Conservation (phyloP, 1,140 invertebrate genomes). For the Platyura marginata region DNA sequence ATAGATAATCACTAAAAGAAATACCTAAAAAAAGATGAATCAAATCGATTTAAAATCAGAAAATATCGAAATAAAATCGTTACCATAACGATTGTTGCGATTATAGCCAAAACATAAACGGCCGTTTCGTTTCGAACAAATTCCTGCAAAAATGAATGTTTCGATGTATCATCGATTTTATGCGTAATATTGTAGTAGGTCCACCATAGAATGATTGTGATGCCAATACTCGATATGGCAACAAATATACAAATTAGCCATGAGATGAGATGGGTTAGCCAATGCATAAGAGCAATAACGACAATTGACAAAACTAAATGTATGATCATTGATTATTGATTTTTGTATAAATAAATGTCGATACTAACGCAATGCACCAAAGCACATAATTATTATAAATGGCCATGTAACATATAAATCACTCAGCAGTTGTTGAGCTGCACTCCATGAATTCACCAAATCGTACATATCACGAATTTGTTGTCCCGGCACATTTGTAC, state of each 20-base stretch:
- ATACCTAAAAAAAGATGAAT: slow-evolving; percentile 36
- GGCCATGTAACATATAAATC: slow-evolving; percentile 78
- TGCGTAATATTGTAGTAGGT: slow-evolving; percentile 63
- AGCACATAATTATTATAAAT: slow-evolving; percentile 63
- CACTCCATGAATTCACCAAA: slow-evolving; percentile 70
- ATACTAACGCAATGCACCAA: slow-evolving; percentile 59
- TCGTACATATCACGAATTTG: slow-evolving; percentile 52
- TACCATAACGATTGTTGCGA: slow-evolving; percentile 59
- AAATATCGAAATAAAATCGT: background rate
- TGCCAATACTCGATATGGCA: slow-evolving; percentile 49
- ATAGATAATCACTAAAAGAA: slow-evolving; percentile 59
- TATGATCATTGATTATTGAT: no score
- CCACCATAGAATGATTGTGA: slow-evolving; percentile 72
- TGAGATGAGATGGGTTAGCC: slow-evolving; percentile 62
- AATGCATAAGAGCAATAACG: slow-evolving; percentile 68
- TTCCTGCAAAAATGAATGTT: slow-evolving; percentile 41
- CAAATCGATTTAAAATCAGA: slow-evolving; percentile 1
- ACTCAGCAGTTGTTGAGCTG: slow-evolving; percentile 67
- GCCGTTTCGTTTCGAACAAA: slow-evolving; percentile 70
- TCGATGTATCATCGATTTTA: slow-evolving; percentile 18
- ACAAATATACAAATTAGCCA: slow-evolving; percentile 73
- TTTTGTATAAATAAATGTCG: no score
- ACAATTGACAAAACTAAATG: slow-evolving; percentile 62
- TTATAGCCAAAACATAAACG: slow-evolving; percentile 61
- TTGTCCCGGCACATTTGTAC: slow-evolving; percentile 26